Evolutionary conservation across 1,140 invertebrate species (phyloP), one percentile per base, ranked within the genome.

Genomic region (Aphis gossypii): DNA sequence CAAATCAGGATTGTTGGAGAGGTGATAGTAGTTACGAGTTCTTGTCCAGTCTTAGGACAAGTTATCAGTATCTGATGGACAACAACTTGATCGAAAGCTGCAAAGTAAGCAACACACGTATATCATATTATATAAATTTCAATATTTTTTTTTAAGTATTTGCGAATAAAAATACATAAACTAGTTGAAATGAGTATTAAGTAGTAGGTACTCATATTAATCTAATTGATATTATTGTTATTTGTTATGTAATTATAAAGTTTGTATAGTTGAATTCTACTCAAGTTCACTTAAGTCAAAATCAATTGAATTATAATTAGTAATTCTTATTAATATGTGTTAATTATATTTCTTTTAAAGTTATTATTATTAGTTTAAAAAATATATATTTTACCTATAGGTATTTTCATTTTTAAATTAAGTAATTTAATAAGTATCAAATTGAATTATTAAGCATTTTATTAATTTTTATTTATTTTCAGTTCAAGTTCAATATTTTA

Each of bases 1-100:
- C 96, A 94, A 96, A 97, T 95, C 96, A 96, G 93, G 96, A 97
- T 95, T 95, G 96, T 30, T 96, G 96, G 96, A 96, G 97, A 86
- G 94, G 91, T 89, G 94, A 94, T 89, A 91, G 83, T 60, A 97
- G 97, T 95, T 97, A 98, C 95, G 98, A 98, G 95, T 97, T 98
- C 94, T 98, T 98, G 98, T 97, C 97, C 94, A 97, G 98, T 84
- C 97, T 98, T 94, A 95, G 95, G 93, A 97, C 97, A 46, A 97
- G 97, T 95, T 98, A 99, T 95, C 97, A 98, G 95, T 99, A 98
- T 95, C 97, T 99, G 95, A 98, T 99, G 98, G 98, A 98, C 95
- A 98, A 98, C 95, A 97, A 98, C 95, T 97, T 99, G 93, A 97
- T 98, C 94, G 98, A 98, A 95, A 97, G 97, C 94, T 99, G 98